A percentile compares a stretch with the other conserved stretches of the same genome.
Conservation (phyloP, 35 echinoderm and acorn worm species). For the Strongylocentrotus purpuratus region DNA sequence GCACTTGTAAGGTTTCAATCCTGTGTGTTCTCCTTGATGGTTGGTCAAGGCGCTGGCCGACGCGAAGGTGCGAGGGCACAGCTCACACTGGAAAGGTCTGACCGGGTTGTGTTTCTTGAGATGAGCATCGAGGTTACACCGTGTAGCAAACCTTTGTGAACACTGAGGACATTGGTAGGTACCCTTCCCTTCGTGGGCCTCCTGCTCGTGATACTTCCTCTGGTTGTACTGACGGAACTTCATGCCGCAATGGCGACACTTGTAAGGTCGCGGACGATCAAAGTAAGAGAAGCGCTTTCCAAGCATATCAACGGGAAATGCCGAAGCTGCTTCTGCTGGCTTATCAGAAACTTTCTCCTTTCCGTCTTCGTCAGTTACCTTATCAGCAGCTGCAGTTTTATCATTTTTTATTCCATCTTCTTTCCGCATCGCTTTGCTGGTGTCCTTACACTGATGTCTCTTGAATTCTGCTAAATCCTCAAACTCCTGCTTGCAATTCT, state of each 20-base stretch:
- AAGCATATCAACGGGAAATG: slow-evolving; percentile 31
- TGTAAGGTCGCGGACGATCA: slow-evolving; percentile 40
- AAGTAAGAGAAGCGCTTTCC: slow-evolving; percentile 25
- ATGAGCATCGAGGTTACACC: neutral
- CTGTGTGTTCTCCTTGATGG: slow-evolving; percentile 47
- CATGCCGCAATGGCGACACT: neutral
- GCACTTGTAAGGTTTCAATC: slow-evolving; percentile 47
- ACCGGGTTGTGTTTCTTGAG: slow-evolving; percentile 21
- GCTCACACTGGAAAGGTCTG: slow-evolving; percentile 12
- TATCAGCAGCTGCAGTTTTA: neutral
- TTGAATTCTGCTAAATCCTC: neutral
- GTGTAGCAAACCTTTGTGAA: neutral
- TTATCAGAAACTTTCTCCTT: neutral
- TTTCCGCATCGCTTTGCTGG: neutral
- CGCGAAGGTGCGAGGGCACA: neutral
- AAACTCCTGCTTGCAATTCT: neutral
- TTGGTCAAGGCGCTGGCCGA: neutral
- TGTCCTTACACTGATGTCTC: neutral
- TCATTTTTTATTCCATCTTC: neutral
- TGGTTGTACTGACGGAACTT: slow-evolving; percentile 19
- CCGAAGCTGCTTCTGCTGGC: neutral
- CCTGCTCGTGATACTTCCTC: slow-evolving; percentile 19
- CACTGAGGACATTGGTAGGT: slow-evolving; percentile 37
- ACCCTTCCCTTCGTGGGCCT: slow-evolving; percentile 30
- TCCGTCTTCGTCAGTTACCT: neutral